These are phyloP conservation scores for Azorinus chamasolen DNA, from an alignment of 2,888 invertebrate genomes.

Conservation along the genomic window DNA sequence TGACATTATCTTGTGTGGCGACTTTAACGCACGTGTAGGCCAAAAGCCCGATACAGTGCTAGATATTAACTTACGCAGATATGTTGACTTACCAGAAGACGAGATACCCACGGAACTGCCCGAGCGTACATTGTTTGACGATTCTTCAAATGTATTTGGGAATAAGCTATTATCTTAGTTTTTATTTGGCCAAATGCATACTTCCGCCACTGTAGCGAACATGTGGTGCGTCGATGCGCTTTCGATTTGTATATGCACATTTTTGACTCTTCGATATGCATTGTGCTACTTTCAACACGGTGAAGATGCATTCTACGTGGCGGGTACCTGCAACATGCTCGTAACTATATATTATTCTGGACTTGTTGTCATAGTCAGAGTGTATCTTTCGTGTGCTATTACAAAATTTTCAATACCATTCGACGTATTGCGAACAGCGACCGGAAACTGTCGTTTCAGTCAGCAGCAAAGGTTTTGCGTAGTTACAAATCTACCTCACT, in stretches of 20 bases:
- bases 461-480: conserved; percentile 18
- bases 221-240: not conserved
- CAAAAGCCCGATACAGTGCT: not conserved
- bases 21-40: not conserved
- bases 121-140: conserved; percentile 22
- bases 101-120: too few relatives aligned
- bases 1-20: too few relatives aligned
- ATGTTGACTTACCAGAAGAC: conserved; percentile 5
- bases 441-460: conserved; percentile 5
- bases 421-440: not conserved
- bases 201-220: conserved; percentile 9
- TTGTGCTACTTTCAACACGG: not conserved
- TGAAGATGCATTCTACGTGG: not conserved
- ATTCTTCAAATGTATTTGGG: conserved; percentile 31
- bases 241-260: not conserved
- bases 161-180: conserved; percentile 19
- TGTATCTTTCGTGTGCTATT: conserved; percentile 18
- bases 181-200: conserved; percentile 26
- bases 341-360: not conserved
- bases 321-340: not conserved
- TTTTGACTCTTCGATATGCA: not conserved
- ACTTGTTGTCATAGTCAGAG: not conserved
- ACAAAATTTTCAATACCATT: conserved; percentile 24
- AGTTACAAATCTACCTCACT: conserved; percentile 32
- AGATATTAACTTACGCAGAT: not conserved